Percentiles rank a stretch among this genome's conserved stretches.
These are phyloP conservation scores for Triplophysa tibetana DNA, from an alignment of 2,113 vertebrate genomes.

Conservation along the genomic window DNA sequence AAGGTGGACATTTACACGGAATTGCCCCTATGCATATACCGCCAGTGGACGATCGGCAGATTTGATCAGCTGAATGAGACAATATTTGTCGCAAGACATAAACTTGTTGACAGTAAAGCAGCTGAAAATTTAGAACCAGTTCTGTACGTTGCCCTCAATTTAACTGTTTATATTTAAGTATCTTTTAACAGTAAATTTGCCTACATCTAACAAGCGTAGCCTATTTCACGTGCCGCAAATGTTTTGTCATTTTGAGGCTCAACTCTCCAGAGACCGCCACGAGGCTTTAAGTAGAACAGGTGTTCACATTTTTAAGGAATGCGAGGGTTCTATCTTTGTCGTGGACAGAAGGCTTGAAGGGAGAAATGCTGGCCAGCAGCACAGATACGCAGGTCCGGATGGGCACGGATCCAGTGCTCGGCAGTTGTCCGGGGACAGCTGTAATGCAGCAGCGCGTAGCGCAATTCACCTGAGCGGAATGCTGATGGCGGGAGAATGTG, in stretches of 20 bases:
- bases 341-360: conserved; percentile 49
- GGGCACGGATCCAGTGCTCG: conserved; percentile 83
- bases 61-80: too few relatives aligned
- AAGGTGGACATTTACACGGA: too few relatives aligned
- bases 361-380: conserved; percentile 71
- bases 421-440: conserved; percentile 86
- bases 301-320: conserved; percentile 16
- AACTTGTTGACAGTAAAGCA: not conserved
- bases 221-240: not conserved
- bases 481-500: conserved; percentile 74
- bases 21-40: too few relatives aligned
- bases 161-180: not conserved
- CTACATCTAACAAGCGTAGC: not conserved
- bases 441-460: conserved; percentile 85
- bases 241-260: conserved; percentile 9
- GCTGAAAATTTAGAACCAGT: not conserved
- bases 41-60: too few relatives aligned
- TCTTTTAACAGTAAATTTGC: conserved; percentile 31
- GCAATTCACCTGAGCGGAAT: conserved; percentile 74
- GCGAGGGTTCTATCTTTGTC: conserved; percentile 40
- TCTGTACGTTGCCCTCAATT: not conserved
- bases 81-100: too few relatives aligned
- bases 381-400: conserved; percentile 21
- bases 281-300: conserved; percentile 30
- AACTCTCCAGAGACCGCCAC: conserved; percentile 1